Evolutionary conservation across 2,113 vertebrate species (phyloP).

Genomic region (Peromyscus californicus): DNA sequence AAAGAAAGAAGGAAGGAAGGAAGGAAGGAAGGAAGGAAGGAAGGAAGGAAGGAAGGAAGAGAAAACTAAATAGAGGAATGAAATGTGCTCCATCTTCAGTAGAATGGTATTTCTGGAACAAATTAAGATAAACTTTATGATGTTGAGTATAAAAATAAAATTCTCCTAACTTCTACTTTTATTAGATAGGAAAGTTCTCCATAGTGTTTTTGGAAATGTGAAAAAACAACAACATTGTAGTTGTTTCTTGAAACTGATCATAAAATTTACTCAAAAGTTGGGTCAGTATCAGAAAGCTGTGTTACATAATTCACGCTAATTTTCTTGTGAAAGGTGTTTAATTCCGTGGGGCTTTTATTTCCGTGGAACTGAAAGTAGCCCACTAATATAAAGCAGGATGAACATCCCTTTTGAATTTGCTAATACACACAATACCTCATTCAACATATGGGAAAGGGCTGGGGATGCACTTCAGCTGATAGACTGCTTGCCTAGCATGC

Average conservation of each 20-base stretch:
- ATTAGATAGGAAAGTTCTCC: not conserved
- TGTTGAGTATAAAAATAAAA: constrained; percentile 9
- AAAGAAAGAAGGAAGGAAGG: not conserved
- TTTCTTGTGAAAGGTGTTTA: not conserved
- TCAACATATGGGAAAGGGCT: not conserved
- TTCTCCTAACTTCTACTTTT: not conserved
- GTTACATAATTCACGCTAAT: not conserved
- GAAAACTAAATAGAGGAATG: not conserved
- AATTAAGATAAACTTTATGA: not conserved
- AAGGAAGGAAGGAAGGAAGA: not conserved
- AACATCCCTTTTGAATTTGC: not conserved
- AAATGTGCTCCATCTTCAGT: not conserved
- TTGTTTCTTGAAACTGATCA: not conserved
- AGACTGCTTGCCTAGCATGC: not conserved
- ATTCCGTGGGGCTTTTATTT: not conserved
- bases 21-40: no score
- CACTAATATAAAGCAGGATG: constrained; percentile 5
- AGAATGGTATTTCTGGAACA: not conserved
- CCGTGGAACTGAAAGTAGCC: not conserved
- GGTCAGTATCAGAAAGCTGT: not conserved
- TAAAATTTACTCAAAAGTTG: not conserved
- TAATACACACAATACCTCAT: not conserved
- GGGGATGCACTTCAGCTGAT: no score
- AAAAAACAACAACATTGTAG: not conserved
- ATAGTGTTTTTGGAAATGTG: not conserved